A percentile compares a stretch with the other conserved stretches of the same genome.
Conservation (phyloP, 2,888 invertebrate species). For the Nemotelus pantherinus region DNA sequence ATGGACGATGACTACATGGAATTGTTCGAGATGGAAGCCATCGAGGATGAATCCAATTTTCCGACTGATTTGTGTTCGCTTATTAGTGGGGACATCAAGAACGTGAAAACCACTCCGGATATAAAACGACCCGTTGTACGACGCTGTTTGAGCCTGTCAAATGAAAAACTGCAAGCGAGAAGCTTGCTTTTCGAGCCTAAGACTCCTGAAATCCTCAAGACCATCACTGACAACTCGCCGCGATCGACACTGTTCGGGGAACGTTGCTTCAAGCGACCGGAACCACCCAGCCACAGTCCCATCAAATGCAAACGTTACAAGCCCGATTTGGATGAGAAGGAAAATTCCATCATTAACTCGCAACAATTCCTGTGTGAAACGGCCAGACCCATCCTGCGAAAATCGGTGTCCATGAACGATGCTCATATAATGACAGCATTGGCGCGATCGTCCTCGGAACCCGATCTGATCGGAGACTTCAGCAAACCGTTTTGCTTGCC, state of each 20-base stretch:
- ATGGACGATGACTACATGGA: slow-evolving; percentile 75
- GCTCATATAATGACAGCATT: slow-evolving; percentile 77
- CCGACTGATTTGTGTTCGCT: slow-evolving; percentile 71
- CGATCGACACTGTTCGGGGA: slow-evolving; percentile 50
- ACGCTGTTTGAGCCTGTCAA: slow-evolving; percentile 66
- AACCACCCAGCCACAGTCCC: slow-evolving; percentile 69
- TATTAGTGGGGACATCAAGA: slow-evolving; percentile 68
- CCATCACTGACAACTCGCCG: slow-evolving; percentile 55
- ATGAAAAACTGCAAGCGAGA: slow-evolving; percentile 47
- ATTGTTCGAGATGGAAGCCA: slow-evolving; percentile 70
- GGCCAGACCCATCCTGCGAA: slow-evolving; percentile 66
- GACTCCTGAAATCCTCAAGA: slow-evolving; percentile 60
- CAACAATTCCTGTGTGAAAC: slow-evolving; percentile 48
- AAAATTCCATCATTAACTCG: slow-evolving; percentile 33
- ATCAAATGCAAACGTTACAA: slow-evolving; percentile 63
- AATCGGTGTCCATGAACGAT: slow-evolving; percentile 82
- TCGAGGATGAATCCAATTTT: slow-evolving; percentile 65
- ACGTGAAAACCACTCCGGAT: slow-evolving; percentile 63
- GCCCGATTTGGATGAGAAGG: slow-evolving; percentile 57
- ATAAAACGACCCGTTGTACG: slow-evolving; percentile 65
- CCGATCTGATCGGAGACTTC: slow-evolving; percentile 87
- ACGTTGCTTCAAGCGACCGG: slow-evolving; percentile 73
- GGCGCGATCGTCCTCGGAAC: slow-evolving; percentile 74
- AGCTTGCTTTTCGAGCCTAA: slow-evolving; percentile 66
- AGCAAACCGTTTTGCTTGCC: slow-evolving; percentile 79